Conservation (phyloP, 1,140 invertebrate species). For the Panonychus citri region DNA sequence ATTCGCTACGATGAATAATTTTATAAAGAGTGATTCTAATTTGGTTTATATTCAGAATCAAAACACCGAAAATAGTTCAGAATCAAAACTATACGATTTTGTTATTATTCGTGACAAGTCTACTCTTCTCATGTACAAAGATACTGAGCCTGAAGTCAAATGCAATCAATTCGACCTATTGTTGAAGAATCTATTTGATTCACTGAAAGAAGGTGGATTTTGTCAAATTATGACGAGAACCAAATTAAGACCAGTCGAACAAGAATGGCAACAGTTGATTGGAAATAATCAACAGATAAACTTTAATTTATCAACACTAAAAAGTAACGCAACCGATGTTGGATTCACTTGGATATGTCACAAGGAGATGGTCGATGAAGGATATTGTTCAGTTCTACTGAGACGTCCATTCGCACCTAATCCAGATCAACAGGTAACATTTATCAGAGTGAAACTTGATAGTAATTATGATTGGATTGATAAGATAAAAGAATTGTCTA, state of each 20-base stretch:
- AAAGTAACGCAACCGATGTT: not conserved
- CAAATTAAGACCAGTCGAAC: not conserved
- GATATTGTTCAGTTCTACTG: not conserved
- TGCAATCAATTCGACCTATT: too few species aligned
- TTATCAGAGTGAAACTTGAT: conserved; percentile 22
- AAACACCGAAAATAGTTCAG: too few species aligned
- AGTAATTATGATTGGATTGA: conserved; percentile 48
- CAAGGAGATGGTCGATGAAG: not conserved
- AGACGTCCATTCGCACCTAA: not conserved
- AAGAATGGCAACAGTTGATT: not conserved
- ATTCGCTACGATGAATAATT: too few species aligned
- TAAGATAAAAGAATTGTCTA: conserved; percentile 17
- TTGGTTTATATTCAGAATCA: too few species aligned
- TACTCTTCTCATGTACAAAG: too few species aligned
- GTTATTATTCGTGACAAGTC: too few species aligned
- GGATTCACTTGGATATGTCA: not conserved
- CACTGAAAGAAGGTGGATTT: too few species aligned
- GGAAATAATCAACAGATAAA: not conserved
- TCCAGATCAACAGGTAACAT: not conserved
- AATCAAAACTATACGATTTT: too few species aligned
- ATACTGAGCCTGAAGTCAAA: too few species aligned
- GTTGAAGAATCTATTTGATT: too few species aligned
- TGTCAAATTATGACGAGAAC: too few species aligned
- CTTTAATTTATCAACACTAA: not conserved
- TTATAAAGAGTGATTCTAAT: too few species aligned